phyloP scores from a whole-genome alignment of 2,797 vertebrate species.

The Aeoliscus strigatus region DNA sequence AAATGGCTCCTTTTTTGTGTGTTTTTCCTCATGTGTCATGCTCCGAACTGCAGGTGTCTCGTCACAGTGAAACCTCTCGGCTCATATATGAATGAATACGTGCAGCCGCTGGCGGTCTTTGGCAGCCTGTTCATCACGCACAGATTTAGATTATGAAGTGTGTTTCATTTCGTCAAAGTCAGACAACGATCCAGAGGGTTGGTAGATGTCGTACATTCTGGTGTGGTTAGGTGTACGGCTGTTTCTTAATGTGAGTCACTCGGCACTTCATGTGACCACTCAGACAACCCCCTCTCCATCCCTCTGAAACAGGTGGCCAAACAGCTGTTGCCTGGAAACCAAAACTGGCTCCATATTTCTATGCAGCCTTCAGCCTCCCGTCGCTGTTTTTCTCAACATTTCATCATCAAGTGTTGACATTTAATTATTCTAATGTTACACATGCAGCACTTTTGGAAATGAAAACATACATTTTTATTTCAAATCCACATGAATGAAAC shows the following conservation, averaged over 20 bases:
- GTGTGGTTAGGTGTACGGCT: conserved; percentile 10
- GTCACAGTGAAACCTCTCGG: conserved; percentile 39
- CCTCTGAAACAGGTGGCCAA: conserved; percentile 39
- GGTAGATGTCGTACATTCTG: neutral
- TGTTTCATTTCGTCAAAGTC: conserved; percentile 1
- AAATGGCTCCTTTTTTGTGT: conserved; percentile 9
- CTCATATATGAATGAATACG: conserved; percentile 37
- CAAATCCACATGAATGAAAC: too few relatives aligned
- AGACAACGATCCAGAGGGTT: conserved; percentile 13
- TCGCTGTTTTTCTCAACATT: conserved; percentile 4
- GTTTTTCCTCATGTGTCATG: conserved; percentile 36
- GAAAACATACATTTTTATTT: neutral
- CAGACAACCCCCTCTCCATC: conserved; percentile 23
- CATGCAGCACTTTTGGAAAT: neutral
- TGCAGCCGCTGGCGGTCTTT: conserved; percentile 20
- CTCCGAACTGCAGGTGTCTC: conserved; percentile 40
- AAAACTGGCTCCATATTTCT: conserved; percentile 46
- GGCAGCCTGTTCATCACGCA: conserved; percentile 5
- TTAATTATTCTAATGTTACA: neutral
- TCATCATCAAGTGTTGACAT: conserved; percentile 11
- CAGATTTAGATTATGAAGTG: conserved; percentile 15
- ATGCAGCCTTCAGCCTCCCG: conserved; percentile 23
- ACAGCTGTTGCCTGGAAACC: conserved; percentile 63
- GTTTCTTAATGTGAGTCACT: conserved; percentile 47
- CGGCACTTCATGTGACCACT: conserved; percentile 54